Base-by-base conservation (phyloP, 1,140 invertebrate species). In the Eriosoma lanigerum region DNA sequence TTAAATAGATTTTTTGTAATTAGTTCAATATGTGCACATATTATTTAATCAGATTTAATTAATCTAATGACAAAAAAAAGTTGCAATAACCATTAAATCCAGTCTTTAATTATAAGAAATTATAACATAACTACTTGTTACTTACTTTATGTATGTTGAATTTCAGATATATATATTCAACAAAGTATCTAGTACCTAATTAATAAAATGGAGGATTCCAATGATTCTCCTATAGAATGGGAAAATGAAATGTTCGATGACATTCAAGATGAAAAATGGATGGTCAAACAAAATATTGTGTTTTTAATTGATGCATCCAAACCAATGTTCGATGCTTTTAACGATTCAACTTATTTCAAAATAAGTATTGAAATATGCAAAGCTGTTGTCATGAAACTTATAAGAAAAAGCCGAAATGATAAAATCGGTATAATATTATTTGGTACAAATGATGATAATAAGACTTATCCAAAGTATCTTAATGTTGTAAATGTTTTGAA, bases 361-460 rank as follows among this genome's bases (percentile, higher is more conserved):
- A 46, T 26, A 12, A 66, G 81, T 46, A 32, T 81, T 24, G 19
- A 56, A 56, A 26, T 60, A 26, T 73, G 70, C 15, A 81, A 78
- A 66, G 46, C 32, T 8, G 15, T 62, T 9, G 72, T 62, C 15
- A n/a, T 81, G 19, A 66, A 81, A 13, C 62, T 64, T 19, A 73
- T 81, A 17, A 81, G 24, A 32, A 64, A 26, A 9, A 48, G 10
- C 6, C 66, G 44, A 54, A 81, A 76, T 44, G 81, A 81, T 46
- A 50, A 76, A 54, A 76, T 81, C 19, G 73, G 81, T 32, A 50
- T 81, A 32, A 50, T 81, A 26, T 68, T 81, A 24, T 81, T 66
- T n/a, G 73, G 73, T 26, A 81, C 81, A 44, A 54, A 58, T 32
- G 58, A 66, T n/a, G 32, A 68, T 29, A 73, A 62, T 24, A 75